Base-by-base conservation (phyloP, 2,888 invertebrate genomes). In the Eustalomyia histrio region DNA sequence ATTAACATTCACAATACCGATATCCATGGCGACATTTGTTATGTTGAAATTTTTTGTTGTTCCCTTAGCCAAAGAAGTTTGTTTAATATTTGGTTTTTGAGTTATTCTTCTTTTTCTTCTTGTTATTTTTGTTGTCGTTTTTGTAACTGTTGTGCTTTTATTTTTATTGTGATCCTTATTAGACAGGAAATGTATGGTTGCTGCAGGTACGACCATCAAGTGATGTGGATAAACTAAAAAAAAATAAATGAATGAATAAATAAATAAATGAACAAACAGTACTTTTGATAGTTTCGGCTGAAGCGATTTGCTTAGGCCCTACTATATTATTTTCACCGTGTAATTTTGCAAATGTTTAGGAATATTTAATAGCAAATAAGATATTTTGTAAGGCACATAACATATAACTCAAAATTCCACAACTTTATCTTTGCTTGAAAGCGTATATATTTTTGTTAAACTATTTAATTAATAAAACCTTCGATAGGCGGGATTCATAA, bases 201-300 rank as follows among this genome's bases (percentile, higher is more conserved):
- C 74, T 69, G 29, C 29, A 29, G 89, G 88, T 83, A 85, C 84
- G 76, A 90, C 86, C 85, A 90, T 86, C 83, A 90, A 84, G 86
- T 90, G 90, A 85, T 89, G 88, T 80, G 90, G 90, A 85, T 89
- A 90, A 84, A 90, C 90, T 90, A 55, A 16, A 79, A 6, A 24
- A 57, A 43, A 39, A 18, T 1, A 24, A 65, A 73, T n/a, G n/a
- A n/a, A n/a, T n/a, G n/a, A n/a, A n/a, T n/a, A n/a, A n/a, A n/a
- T n/a, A n/a, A n/a, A n/a, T 10, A 24, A 61, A 50, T 6, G 50
- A 47, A 14, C n/a, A n/a, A n/a, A 6, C 43, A n/a, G n/a, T n/a
- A 47, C 2, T 39, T 8, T 39, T 39, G 2, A 29, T 29, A 29
- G 29, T 29, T 29, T 29, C 3, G 1, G 4, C 1, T 6, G 29